phyloP scores from a whole-genome alignment of 2,113 vertebrate species.

The Clarias macrocephalus region DNA sequence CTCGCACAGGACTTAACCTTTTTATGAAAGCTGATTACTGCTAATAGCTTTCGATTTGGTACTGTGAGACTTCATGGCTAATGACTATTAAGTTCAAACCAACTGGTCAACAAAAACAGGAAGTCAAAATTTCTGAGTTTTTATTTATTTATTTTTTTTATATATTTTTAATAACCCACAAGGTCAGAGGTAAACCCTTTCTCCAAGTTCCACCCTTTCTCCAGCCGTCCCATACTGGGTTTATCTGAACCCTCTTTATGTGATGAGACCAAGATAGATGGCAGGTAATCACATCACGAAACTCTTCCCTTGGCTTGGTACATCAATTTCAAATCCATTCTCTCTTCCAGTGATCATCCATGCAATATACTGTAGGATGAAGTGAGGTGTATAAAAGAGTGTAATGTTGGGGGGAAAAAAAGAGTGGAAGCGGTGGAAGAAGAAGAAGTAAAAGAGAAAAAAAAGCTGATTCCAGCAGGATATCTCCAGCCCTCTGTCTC shows the following conservation, averaged over 20 bases:
- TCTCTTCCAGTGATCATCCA: background rate
- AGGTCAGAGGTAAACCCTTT: background rate
- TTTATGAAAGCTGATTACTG: conserved; percentile 3
- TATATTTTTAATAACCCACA: no score
- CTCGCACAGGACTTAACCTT: background rate
- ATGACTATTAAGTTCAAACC: background rate
- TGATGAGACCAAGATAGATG: background rate
- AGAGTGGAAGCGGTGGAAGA: conserved; percentile 4
- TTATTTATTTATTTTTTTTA: no score
- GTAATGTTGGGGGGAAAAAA: background rate
- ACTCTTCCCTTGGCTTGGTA: conserved; percentile 9
- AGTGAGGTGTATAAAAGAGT: conserved; percentile 14
- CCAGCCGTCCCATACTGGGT: background rate
- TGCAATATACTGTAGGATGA: background rate
- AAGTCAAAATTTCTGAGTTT: background rate
- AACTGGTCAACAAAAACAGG: background rate
- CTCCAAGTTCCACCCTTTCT: background rate
- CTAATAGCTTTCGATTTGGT: background rate
- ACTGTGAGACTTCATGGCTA: background rate
- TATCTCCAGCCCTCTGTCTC: conserved; percentile 48
- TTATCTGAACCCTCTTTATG: background rate
- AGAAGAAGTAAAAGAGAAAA: conserved; percentile 36
- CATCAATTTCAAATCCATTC: conserved; percentile 21
- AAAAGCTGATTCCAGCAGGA: conserved; percentile 61
- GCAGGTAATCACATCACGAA: conserved; percentile 14